Evolutionary conservation across 1,140 invertebrate species (phyloP).

Genomic region (Battus philenor): DNA sequence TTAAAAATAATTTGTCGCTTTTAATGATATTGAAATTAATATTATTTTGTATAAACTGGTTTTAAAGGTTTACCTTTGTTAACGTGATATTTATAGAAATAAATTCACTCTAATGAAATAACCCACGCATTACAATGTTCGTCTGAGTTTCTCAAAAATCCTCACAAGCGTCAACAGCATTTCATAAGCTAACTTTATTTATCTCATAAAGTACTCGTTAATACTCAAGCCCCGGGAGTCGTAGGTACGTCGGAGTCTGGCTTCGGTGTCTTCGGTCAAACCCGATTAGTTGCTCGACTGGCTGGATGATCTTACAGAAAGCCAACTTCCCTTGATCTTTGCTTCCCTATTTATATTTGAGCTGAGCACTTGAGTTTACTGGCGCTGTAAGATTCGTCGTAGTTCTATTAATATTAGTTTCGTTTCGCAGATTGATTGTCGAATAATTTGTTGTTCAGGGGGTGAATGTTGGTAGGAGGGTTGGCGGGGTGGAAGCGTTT

Average conservation of each 20-base stretch:
- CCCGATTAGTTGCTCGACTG: conserved; percentile 28
- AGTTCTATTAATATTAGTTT: conserved; percentile 26
- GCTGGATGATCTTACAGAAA: conserved; percentile 31
- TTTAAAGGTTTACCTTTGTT: not conserved
- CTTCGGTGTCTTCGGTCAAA: conserved; percentile 31
- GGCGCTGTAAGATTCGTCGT: conserved; percentile 21
- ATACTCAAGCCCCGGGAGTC: conserved; percentile 51
- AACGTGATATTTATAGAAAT: conserved; percentile 5
- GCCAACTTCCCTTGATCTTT: conserved; percentile 41
- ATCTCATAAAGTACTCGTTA: conserved; percentile 73
- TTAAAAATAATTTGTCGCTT: too few species aligned
- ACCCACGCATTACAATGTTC: conserved; percentile 14
- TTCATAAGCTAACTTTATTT: conserved; percentile 69
- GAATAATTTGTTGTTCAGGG: conserved; percentile 32
- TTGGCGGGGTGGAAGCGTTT: conserved; percentile 36
- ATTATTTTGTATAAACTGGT: too few species aligned
- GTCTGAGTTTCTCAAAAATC: conserved; percentile 43
- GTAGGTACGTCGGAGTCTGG: conserved; percentile 39
- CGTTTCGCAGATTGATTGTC: conserved; percentile 35
- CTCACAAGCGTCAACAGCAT: conserved; percentile 58
- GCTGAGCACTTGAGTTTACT: conserved; percentile 19
- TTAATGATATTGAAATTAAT: too few species aligned
- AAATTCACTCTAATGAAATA: too few species aligned
- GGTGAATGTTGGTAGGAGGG: conserved; percentile 29
- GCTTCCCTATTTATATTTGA: conserved; percentile 22